phyloP scores from a whole-genome alignment of 2,797 vertebrate genomes.

The Knipowitschia caucasica region DNA sequence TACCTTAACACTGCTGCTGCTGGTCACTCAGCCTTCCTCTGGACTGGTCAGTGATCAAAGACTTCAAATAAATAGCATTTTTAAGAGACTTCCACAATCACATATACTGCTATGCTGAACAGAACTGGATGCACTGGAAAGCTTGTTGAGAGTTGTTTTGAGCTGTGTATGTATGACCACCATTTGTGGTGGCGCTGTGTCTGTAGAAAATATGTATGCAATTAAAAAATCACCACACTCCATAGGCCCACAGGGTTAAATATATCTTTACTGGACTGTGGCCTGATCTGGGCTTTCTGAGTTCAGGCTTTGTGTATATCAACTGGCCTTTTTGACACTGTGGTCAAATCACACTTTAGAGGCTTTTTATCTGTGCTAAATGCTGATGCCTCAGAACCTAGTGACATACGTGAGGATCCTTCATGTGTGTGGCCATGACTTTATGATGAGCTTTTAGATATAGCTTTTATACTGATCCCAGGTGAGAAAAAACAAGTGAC shows the following conservation, averaged over 20 bases:
- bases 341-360: constrained; percentile 4
- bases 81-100: constrained; percentile 31
- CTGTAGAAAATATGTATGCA: constrained; percentile 1
- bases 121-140: constrained; percentile 61
- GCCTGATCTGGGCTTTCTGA: constrained; percentile 7
- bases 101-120: constrained; percentile 39
- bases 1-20: constrained; percentile 24
- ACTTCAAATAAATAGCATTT: constrained; percentile 32
- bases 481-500: background rate
- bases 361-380: background rate
- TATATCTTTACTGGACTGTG: constrained; percentile 13
- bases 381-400: background rate
- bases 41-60: constrained; percentile 27
- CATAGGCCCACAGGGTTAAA: constrained; percentile 22
- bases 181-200: constrained; percentile 28
- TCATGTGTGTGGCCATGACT: background rate
- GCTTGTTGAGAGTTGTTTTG: constrained; percentile 29
- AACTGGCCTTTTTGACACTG: constrained; percentile 1
- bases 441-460: background rate
- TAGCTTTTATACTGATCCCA: background rate
- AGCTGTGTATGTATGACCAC: constrained; percentile 34
- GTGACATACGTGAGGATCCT: background rate
- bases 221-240: constrained; percentile 32
- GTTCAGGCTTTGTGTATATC: constrained; percentile 5
- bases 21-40: constrained; percentile 25